These are phyloP conservation scores for Coenonympha arcania DNA, from an alignment of 2,888 invertebrate genomes.

Conservation along the genomic window DNA sequence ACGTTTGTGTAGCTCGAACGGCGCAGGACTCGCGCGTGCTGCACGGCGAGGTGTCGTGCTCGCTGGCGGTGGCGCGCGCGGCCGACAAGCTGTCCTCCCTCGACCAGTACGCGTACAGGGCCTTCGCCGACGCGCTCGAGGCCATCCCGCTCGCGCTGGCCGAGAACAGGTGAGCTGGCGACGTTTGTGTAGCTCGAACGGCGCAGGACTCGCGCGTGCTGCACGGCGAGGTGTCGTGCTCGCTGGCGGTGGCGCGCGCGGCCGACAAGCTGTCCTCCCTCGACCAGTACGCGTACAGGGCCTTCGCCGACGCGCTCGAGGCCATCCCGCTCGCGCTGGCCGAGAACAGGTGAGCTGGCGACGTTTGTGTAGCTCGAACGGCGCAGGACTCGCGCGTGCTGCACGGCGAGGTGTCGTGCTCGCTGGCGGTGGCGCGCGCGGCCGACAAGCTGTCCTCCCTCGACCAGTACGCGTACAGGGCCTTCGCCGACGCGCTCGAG, in stretches of 20 bases:
- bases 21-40: slow-evolving; percentile 86
- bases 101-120: slow-evolving; percentile 97
- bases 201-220: slow-evolving; percentile 86
- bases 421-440: slow-evolving; percentile 89
- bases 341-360: slow-evolving; percentile 84
- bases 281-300: slow-evolving; percentile 97
- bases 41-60: slow-evolving; percentile 96
- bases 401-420: slow-evolving; percentile 96
- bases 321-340: slow-evolving; percentile 95
- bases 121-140: slow-evolving; percentile 97
- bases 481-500: slow-evolving; percentile 97
- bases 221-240: slow-evolving; percentile 96
- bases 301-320: slow-evolving; percentile 97
- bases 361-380: too few species aligned
- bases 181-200: too few species aligned
- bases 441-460: slow-evolving; percentile 91
- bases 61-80: slow-evolving; percentile 89
- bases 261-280: slow-evolving; percentile 91
- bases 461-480: slow-evolving; percentile 97
- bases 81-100: slow-evolving; percentile 91
- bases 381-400: slow-evolving; percentile 86
- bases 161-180: slow-evolving; percentile 84
- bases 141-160: slow-evolving; percentile 95
- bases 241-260: slow-evolving; percentile 89
- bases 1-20: too few species aligned